Evolutionary conservation across 2,888 invertebrate species (phyloP), one percentile per base, ranked within the genome.

Genomic region (Nemurella pictetii): DNA sequence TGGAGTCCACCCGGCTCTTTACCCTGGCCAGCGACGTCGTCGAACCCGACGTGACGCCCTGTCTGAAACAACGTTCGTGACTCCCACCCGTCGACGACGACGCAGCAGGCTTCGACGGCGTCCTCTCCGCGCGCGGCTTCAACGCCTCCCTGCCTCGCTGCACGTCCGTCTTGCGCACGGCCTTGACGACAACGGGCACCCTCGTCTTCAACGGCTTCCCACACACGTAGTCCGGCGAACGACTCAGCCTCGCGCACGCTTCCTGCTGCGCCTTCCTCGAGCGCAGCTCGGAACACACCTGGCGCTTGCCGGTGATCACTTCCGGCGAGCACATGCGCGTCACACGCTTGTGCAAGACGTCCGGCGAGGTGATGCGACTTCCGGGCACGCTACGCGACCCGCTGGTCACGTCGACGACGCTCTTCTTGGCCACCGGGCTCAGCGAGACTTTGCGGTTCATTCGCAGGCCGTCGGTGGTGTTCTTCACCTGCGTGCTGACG

Each of bases 141-240:
- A 88, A 88, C 88, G 89, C 86, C 86, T 90, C 89, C 73, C 89
- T 89, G 0, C 89, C 90, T 87, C 89, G 90, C 0, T 89, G 87
- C 0, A 90, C 89, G 80, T 91, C 90, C 0, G 91, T 30, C 87
- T 75, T 75, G 0, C 9, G 9, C 7, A 27, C 28, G 0, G 87
- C 30, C 87, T 15, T 88, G 88, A 73, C 87, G 89, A 73, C 87
- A 87, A 83, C 87, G 86, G 83, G 86, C 87, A 84, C 83, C 86
- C 30, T 92, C 92, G 0, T 93, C 93, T 88, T 94, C 93, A 30
- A 91, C 91, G 0, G 94, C 93, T 7, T 29, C 0, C 93, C 93
- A 74, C 92, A 90, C 3, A 94, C 88, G 25, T 27, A 84, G 84
- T 93, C 93, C 0, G 93, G 92, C 36, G 94, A 91, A 87, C 90